phyloP scores from a whole-genome alignment of 1,140 invertebrate genomes.

The Scaptodrosophila lebanonensis region DNA sequence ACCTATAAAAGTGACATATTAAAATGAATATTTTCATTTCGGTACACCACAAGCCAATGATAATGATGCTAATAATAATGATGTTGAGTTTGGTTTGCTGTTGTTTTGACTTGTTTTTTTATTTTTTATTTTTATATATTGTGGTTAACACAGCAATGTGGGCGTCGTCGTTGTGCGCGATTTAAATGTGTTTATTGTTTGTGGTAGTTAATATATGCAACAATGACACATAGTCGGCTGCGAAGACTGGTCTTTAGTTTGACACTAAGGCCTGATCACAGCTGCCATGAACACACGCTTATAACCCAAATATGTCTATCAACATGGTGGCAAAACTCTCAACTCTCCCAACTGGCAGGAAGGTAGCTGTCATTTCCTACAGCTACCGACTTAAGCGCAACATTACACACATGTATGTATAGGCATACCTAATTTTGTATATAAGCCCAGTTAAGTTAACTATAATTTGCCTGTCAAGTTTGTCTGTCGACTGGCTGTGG shows the following conservation, averaged over 20 bases:
- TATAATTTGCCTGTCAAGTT: slow-evolving; percentile 38
- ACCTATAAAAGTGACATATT: slow-evolving; percentile 22
- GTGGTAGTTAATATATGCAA: too few relatives aligned
- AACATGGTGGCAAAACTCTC: slow-evolving; percentile 7
- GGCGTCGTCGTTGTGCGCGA: slow-evolving; percentile 17
- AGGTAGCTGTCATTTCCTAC: slow-evolving; percentile 26
- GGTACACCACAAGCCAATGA: too few relatives aligned
- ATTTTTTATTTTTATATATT: too few relatives aligned
- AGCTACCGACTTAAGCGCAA: slow-evolving; percentile 24
- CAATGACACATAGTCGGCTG: too few relatives aligned
- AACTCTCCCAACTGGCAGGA: slow-evolving; percentile 18
- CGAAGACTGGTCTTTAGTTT: slow-evolving; percentile 6
- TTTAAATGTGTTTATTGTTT: too few relatives aligned
- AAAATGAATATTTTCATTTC: neutral
- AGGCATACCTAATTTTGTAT: neutral
- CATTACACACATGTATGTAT: neutral
- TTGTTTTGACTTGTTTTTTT: too few relatives aligned
- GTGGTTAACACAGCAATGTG: slow-evolving; percentile 32
- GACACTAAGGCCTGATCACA: slow-evolving; percentile 8
- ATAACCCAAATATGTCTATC: slow-evolving; percentile 37
- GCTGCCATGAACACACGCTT: slow-evolving; percentile 8
- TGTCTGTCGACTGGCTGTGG: too few relatives aligned
- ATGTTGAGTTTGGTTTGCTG: too few relatives aligned
- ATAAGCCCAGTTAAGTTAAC: slow-evolving; percentile 27
- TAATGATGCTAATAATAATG: too few relatives aligned